phyloP scores from a whole-genome alignment of 2,888 invertebrate genomes.

The Choreutis nemorana region DNA sequence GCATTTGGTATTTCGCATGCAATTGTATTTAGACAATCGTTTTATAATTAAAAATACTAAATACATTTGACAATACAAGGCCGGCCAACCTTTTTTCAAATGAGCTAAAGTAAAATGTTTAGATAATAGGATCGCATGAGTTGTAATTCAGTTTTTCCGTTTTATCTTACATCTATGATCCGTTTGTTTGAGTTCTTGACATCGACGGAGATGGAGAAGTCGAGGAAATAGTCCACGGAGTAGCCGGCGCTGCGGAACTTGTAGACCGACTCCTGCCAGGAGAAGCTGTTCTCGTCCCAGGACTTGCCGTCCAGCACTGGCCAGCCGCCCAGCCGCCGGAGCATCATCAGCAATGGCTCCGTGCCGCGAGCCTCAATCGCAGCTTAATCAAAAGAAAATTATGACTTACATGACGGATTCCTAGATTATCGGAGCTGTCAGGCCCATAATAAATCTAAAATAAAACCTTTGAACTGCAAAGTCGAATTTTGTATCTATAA shows the following conservation, averaged over 20 bases:
- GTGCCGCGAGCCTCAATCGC: slow-evolving; percentile 83
- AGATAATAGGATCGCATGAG: too few relatives aligned
- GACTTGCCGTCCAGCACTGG: slow-evolving; percentile 82
- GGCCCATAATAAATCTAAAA: too few relatives aligned
- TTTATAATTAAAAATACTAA: too few relatives aligned
- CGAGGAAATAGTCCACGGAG: slow-evolving; percentile 89
- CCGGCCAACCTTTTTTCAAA: too few relatives aligned
- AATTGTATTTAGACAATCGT: too few relatives aligned
- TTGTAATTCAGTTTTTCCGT: slow-evolving; percentile 1
- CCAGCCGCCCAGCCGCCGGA: slow-evolving; percentile 90
- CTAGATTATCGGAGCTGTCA: too few relatives aligned
- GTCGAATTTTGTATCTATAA: too few relatives aligned
- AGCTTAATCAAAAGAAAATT: slow-evolving; percentile 58
- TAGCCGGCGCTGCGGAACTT: slow-evolving; percentile 82
- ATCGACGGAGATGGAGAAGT: slow-evolving; percentile 89
- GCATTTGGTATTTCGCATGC: too few relatives aligned
- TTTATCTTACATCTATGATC: slow-evolving; percentile 79
- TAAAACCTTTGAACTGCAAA: too few relatives aligned
- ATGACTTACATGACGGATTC: background rate
- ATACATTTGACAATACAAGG: too few relatives aligned
- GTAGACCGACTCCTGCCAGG: slow-evolving; percentile 85
- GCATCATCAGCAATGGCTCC: slow-evolving; percentile 73
- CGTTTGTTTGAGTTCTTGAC: slow-evolving; percentile 87
- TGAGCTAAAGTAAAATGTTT: too few relatives aligned
- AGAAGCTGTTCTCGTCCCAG: slow-evolving; percentile 77